These are phyloP conservation scores for Erpobdella octoculata DNA, from an alignment of 2,888 invertebrate species.

Conservation along the genomic window DNA sequence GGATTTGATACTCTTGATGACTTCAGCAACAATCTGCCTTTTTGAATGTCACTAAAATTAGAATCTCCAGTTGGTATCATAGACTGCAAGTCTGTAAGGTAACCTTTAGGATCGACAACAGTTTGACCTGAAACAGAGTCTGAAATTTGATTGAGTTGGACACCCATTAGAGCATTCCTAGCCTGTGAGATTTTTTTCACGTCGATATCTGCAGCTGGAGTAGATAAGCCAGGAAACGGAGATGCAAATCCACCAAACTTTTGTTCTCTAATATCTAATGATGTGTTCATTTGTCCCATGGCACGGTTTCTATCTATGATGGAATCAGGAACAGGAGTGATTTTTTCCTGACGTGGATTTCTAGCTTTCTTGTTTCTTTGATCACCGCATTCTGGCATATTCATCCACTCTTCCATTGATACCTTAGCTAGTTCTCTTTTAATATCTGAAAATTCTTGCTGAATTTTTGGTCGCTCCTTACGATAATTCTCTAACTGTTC, in stretches of 20 bases:
- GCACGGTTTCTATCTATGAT: conserved; percentile 66
- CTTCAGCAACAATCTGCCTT: conserved; percentile 69
- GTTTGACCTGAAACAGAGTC: conserved; percentile 98
- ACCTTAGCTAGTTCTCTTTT: conserved; percentile 63
- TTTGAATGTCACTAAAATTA: conserved; percentile 66
- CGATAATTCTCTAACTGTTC: conserved; percentile 87
- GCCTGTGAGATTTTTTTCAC: conserved; percentile 89
- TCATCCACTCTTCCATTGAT: conserved; percentile 87
- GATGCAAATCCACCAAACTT: conserved; percentile 61
- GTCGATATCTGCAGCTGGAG: conserved; percentile 68
- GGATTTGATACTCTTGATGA: conserved; percentile 94
- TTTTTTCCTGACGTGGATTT: conserved; percentile 87
- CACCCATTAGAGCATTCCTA: conserved; percentile 95
- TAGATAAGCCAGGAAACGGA: conserved; percentile 46
- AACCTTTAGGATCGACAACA: conserved; percentile 98
- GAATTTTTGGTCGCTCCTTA: conserved; percentile 95
- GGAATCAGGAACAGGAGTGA: conserved; percentile 93
- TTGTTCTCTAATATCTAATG: conserved; percentile 46
- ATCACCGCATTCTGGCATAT: conserved; percentile 97
- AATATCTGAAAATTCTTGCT: conserved; percentile 95
- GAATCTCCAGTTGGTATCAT: conserved; percentile 98
- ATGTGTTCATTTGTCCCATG: conserved; percentile 55
- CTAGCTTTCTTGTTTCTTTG: conserved; percentile 90
- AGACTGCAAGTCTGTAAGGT: conserved; percentile 95
- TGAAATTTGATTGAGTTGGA: conserved; percentile 89